Conservation (phyloP, 2,113 vertebrate species). For the Protomyctophum bolini region DNA sequence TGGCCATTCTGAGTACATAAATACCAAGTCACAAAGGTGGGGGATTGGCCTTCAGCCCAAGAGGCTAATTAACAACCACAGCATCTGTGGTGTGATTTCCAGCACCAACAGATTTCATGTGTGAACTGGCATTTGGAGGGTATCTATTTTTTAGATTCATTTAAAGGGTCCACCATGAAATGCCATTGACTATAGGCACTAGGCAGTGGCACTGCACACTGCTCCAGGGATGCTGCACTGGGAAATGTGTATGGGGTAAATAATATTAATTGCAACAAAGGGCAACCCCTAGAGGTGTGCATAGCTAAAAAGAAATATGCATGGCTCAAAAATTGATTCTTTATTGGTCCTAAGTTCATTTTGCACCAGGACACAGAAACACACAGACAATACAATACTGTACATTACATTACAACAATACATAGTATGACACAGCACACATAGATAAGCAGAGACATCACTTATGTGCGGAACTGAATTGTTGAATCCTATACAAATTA, state of each 20-base stretch:
- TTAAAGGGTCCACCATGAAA: constrained; percentile 4
- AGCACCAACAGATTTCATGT: constrained; percentile 59
- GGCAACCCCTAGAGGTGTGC: background rate
- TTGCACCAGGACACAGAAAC: too few species aligned
- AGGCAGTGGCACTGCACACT: background rate
- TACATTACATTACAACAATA: too few species aligned
- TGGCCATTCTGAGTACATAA: constrained; percentile 37
- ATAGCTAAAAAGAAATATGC: background rate
- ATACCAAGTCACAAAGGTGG: constrained; percentile 31
- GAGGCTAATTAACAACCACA: constrained; percentile 60
- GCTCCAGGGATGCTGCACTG: background rate
- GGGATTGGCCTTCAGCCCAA: constrained; percentile 42
- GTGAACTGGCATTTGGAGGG: constrained; percentile 54
- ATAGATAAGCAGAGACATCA: too few species aligned
- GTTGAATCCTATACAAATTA: too few species aligned
- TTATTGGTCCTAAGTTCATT: too few species aligned
- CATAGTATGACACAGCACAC: too few species aligned
- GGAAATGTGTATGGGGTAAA: background rate
- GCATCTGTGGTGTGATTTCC: constrained; percentile 40
- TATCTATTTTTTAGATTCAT: constrained; percentile 44
- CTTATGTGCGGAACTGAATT: too few species aligned
- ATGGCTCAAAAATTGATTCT: too few species aligned
- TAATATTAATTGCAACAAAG: background rate
- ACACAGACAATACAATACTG: too few species aligned
- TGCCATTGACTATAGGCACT: background rate